phyloP scores from a whole-genome alignment of 2,888 invertebrate genomes.

The Caenorhabditis afra region DNA sequence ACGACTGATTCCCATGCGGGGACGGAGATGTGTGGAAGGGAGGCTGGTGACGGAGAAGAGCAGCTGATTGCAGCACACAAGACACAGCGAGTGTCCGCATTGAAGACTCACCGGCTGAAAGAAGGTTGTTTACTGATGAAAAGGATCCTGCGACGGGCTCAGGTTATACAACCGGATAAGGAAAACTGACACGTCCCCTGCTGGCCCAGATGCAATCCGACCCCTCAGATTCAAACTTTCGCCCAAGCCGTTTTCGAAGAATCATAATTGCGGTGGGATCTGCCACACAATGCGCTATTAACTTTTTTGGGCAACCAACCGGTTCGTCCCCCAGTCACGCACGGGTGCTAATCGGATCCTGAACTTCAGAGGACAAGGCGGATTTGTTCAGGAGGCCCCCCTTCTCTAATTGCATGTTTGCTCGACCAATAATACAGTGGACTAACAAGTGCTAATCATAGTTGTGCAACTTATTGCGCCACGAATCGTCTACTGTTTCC shows the following conservation, averaged over 20 bases:
- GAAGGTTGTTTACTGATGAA: neutral
- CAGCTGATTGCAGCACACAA: slow-evolving; percentile 56
- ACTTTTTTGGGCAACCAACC: slow-evolving; percentile 35
- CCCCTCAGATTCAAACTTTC: slow-evolving; percentile 1
- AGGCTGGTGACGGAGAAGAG: slow-evolving; percentile 19
- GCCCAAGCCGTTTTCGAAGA: slow-evolving; percentile 1
- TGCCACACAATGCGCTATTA: slow-evolving; percentile 44
- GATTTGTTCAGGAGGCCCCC: neutral
- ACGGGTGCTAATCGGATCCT: slow-evolving; percentile 12
- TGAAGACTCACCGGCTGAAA: slow-evolving; percentile 69
- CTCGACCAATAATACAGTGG: slow-evolving; percentile 39
- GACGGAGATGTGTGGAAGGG: slow-evolving; percentile 10
- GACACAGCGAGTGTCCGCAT: slow-evolving; percentile 70
- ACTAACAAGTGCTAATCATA: slow-evolving; percentile 44
- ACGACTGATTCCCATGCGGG: slow-evolving; percentile 61
- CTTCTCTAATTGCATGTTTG: slow-evolving; percentile 42
- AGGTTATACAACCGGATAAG: no score
- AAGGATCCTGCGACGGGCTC: neutral
- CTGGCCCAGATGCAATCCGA: no score
- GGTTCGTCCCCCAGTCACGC: slow-evolving; percentile 25
- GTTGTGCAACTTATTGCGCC: slow-evolving; percentile 48
- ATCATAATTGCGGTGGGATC: slow-evolving; percentile 36
- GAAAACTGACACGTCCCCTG: no score
- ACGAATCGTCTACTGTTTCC: slow-evolving; percentile 11
- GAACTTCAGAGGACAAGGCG: neutral